Evolutionary conservation across 23 tunicate species (phyloP).

Genomic region (Halocynthia aurantium): DNA sequence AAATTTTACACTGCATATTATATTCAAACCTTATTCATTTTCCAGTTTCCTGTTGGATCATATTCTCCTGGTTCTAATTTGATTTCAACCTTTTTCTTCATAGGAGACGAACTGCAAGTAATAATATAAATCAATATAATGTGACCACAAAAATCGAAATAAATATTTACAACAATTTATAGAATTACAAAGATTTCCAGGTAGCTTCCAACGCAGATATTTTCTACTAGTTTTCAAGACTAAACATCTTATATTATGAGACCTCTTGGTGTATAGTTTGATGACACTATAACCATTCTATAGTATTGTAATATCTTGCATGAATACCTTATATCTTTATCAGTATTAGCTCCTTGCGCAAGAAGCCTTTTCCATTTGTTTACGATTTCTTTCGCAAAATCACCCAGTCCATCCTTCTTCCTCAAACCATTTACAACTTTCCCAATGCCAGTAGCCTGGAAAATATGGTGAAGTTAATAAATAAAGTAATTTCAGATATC

Average conservation of each 20-base stretch:
- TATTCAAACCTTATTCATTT: constrained; percentile 32
- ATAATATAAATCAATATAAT: not conserved
- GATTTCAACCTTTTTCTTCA: not conserved
- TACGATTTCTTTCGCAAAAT: constrained; percentile 54
- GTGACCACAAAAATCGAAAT: too few species aligned
- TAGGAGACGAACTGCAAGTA: too few species aligned
- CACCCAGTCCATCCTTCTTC: constrained; percentile 55
- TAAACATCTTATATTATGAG: too few species aligned
- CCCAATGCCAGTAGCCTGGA: constrained; percentile 66
- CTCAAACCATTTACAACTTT: constrained; percentile 53
- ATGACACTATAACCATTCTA: not conserved
- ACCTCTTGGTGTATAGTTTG: too few species aligned
- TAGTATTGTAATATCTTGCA: not conserved
- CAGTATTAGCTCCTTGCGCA: not conserved
- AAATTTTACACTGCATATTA: not conserved
- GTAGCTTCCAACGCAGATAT: too few species aligned
- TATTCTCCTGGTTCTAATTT: constrained; percentile 35
- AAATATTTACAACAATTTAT: too few species aligned
- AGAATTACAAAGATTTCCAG: too few species aligned
- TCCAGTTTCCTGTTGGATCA: constrained; percentile 75
- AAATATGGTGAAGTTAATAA: not conserved
- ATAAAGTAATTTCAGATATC: not conserved
- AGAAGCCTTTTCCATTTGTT: constrained; percentile 63
- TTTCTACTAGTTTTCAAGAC: too few species aligned
- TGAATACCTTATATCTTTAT: not conserved